Evolutionary conservation across 2,888 invertebrate species (phyloP).

Genomic region (Dione vanillae): DNA sequence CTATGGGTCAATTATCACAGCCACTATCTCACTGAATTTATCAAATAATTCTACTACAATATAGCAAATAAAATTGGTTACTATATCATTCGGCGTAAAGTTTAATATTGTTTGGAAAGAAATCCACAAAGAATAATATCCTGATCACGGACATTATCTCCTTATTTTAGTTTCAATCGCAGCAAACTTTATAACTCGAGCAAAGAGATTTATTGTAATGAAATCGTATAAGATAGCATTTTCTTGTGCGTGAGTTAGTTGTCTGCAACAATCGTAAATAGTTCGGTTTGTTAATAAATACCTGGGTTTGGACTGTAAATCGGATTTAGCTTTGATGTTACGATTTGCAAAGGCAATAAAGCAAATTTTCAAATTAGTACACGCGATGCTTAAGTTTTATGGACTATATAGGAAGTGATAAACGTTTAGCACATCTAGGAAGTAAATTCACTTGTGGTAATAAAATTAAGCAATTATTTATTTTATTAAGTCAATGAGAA

Average conservation of each 20-base stretch:
- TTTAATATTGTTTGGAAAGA: constrained; percentile 51
- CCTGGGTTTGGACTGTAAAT: constrained; percentile 56
- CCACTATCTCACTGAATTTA: constrained; percentile 68
- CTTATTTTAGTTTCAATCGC: constrained; percentile 70
- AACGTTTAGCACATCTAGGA: background rate
- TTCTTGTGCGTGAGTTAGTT: constrained; percentile 69
- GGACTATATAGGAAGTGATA: background rate
- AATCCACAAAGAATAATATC: constrained; percentile 61
- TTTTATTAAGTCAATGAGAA: no score
- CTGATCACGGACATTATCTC: constrained; percentile 62
- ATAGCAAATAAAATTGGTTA: constrained; percentile 48
- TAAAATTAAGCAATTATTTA: no score
- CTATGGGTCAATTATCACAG: constrained; percentile 71
- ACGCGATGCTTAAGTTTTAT: constrained; percentile 44
- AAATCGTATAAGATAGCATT: constrained; percentile 73
- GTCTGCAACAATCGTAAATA: constrained; percentile 68
- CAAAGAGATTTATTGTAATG: constrained; percentile 75
- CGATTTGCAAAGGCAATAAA: constrained; percentile 40
- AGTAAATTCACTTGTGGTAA: no score
- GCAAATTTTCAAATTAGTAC: constrained; percentile 45
- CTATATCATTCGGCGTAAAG: constrained; percentile 47
- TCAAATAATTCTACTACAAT: constrained; percentile 58
- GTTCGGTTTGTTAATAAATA: constrained; percentile 65
- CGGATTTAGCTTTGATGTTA: constrained; percentile 53
- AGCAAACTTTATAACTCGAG: constrained; percentile 72